These are phyloP conservation scores for Eurypyga helias DNA, from an alignment of 2,113 vertebrate genomes.

Conservation along the genomic window DNA sequence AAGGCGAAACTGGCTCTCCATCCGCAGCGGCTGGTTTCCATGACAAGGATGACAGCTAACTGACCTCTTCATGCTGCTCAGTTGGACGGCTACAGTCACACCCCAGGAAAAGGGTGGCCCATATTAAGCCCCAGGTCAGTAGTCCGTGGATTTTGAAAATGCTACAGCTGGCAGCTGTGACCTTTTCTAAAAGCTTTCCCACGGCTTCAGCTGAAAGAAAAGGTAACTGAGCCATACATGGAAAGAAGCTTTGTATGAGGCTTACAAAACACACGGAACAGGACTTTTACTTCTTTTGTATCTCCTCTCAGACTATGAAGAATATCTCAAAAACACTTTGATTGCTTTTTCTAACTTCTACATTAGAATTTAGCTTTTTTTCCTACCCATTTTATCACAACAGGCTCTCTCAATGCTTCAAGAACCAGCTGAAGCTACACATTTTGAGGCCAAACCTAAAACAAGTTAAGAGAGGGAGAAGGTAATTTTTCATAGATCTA, in stretches of 20 bases:
- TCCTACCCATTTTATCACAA: background rate
- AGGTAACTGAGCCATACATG: background rate
- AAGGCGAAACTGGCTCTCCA: background rate
- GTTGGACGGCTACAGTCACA: rapidly evolving
- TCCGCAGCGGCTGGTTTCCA: background rate
- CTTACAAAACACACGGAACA: background rate
- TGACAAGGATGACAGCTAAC: background rate
- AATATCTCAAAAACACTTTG: background rate
- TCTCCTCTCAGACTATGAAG: background rate
- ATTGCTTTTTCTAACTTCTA: background rate
- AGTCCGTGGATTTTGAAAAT: background rate
- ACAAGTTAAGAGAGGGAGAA: background rate
- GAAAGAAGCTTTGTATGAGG: background rate
- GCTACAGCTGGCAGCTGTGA: background rate
- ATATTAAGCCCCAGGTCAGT: background rate
- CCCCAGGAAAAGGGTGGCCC: background rate
- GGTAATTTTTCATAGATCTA: background rate
- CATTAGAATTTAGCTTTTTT: background rate
- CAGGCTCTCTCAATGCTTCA: background rate
- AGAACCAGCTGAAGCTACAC: background rate
- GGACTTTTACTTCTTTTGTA: background rate
- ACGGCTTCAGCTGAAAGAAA: background rate
- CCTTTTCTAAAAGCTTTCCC: background rate
- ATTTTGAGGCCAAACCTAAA: background rate
- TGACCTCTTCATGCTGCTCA: background rate